A percentile compares a stretch with the other conserved stretches of the same genome.
Conservation (phyloP, 2,797 vertebrate genomes). For the Dallia pectoralis region DNA sequence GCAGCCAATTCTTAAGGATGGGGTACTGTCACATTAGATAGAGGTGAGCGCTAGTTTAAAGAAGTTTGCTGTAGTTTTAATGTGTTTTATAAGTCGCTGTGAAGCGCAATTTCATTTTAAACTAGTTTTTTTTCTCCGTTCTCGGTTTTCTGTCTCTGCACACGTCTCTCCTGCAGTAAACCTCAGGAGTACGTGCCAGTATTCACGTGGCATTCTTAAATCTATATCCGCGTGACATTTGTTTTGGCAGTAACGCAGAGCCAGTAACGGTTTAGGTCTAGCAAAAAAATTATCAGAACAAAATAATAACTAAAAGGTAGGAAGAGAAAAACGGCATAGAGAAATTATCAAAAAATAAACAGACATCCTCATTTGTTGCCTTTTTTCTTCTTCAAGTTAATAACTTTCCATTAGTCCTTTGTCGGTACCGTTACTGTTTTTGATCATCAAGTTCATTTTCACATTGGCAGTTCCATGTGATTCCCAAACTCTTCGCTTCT, state of each 20-base stretch:
- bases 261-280: constrained; percentile 46
- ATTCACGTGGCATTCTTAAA: constrained; percentile 77
- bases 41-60: no score
- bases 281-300: constrained; percentile 61
- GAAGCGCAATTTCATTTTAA: no score
- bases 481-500: constrained; percentile 37
- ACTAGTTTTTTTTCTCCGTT: no score
- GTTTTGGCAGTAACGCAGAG: constrained; percentile 35
- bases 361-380: constrained; percentile 33
- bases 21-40: no score
- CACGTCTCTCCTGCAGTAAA: no score
- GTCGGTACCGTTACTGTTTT: constrained; percentile 34
- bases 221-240: constrained; percentile 73
- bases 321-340: constrained; percentile 38
- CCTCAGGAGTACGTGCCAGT: no score
- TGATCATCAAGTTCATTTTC: constrained; percentile 42
- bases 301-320: constrained; percentile 43
- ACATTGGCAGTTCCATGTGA: constrained; percentile 69
- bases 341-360: constrained; percentile 48
- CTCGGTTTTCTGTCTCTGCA: no score
- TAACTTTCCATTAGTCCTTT: constrained; percentile 39
- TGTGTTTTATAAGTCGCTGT: no score
- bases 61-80: no score
- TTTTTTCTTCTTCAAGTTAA: constrained; percentile 30
- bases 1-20: no score